Percentiles rank a stretch among this genome's conserved stretches.
These are phyloP conservation scores for Lithobates pipiens DNA, from an alignment of 2,797 vertebrate genomes.

Conservation along the genomic window DNA sequence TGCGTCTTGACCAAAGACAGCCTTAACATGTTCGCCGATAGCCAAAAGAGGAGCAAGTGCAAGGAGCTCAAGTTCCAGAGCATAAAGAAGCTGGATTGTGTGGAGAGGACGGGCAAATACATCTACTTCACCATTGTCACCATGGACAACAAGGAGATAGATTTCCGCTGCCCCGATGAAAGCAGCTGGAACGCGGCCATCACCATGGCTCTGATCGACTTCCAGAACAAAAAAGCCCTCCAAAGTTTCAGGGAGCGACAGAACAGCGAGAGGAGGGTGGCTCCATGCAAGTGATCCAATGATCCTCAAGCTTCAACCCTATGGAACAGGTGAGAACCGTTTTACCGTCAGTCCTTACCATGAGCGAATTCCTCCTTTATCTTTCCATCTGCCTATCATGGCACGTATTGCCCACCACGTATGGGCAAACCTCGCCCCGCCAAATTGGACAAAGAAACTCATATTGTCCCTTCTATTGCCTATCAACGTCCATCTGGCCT, in stretches of 20 bases:
- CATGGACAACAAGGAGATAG: conserved; percentile 93
- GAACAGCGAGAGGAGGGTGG: conserved; percentile 81
- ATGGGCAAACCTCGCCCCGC: background rate
- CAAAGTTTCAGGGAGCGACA: conserved; percentile 89
- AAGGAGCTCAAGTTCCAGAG: conserved; percentile 92
- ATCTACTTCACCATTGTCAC: conserved; percentile 98
- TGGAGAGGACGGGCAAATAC: conserved; percentile 95
- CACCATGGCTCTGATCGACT: conserved; percentile 94
- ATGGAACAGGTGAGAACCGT: conserved; percentile 29
- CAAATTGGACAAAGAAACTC: background rate
- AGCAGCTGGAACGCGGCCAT: conserved; percentile 94
- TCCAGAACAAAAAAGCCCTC: conserved; percentile 93
- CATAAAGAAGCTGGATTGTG: conserved; percentile 95
- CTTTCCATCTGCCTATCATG: too few relatives aligned
- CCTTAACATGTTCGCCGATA: conserved; percentile 88
- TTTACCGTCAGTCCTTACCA: background rate
- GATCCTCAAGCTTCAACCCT: background rate
- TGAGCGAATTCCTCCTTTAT: background rate
- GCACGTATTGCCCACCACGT: background rate
- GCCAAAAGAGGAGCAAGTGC: conserved; percentile 83
- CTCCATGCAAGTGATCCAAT: conserved; percentile 57
- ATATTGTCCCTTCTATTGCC: too few relatives aligned
- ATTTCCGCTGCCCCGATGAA: conserved; percentile 91
- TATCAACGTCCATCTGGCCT: background rate
- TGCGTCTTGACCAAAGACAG: conserved; percentile 92